phyloP scores from a whole-genome alignment of 2,113 vertebrate genomes.

The Lontra canadensis region DNA sequence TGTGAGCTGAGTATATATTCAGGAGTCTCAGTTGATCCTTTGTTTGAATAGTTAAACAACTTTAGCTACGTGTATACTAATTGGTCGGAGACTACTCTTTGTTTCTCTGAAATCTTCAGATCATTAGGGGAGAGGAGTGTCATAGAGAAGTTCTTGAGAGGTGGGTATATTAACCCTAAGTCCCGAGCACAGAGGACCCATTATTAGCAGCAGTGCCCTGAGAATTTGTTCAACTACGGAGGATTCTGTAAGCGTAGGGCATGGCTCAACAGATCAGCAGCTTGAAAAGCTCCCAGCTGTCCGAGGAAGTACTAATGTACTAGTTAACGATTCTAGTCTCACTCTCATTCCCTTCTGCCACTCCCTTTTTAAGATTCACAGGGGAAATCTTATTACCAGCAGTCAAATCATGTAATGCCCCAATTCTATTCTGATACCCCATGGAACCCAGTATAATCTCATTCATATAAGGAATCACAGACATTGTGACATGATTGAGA shows the following conservation, averaged over 20 bases:
- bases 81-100: background rate
- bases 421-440: background rate
- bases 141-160: background rate
- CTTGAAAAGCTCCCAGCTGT: background rate
- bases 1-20: background rate
- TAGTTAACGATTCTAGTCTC: background rate
- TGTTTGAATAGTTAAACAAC: background rate
- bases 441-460: background rate
- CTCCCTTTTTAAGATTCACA: background rate
- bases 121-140: background rate
- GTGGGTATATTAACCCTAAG: background rate
- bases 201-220: background rate
- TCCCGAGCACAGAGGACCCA: background rate
- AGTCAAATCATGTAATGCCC: background rate
- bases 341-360: background rate
- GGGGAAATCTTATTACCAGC: background rate
- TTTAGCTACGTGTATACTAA: background rate
- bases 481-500: background rate
- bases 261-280: too few species aligned
- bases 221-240: background rate
- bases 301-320: background rate
- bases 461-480: background rate
- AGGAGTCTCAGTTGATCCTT: background rate
- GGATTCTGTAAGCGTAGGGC: background rate
- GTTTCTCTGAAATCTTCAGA: constrained; percentile 2